phyloP scores from a whole-genome alignment of 2,888 invertebrate species.

The Scaptomyza tumidula region DNA sequence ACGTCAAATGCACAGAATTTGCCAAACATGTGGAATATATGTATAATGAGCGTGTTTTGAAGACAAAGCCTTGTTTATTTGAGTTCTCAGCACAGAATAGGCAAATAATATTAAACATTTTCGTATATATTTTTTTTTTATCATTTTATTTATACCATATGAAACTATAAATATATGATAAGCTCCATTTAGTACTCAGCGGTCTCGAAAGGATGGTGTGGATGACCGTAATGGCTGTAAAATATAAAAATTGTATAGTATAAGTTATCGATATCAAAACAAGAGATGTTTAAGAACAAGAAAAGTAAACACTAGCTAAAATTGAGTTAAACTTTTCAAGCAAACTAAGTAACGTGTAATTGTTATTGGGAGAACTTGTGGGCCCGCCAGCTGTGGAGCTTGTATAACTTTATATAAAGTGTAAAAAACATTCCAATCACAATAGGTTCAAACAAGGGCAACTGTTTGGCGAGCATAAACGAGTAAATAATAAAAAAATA shows the following conservation, averaged over 20 bases:
- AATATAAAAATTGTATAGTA: conserved; percentile 27
- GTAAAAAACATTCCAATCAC: conserved; percentile 9
- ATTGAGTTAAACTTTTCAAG: background rate
- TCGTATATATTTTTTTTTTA: conserved; percentile 17
- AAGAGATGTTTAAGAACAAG: background rate
- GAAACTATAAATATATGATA: background rate
- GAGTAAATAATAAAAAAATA: conserved; percentile 5
- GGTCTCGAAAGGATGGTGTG: conserved; percentile 87
- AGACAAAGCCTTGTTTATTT: conserved; percentile 52
- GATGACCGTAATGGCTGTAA: conserved; percentile 86
- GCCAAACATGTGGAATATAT: conserved; percentile 19
- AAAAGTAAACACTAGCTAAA: background rate
- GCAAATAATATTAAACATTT: conserved; percentile 25
- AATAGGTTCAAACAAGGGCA: background rate
- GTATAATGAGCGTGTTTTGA: conserved; percentile 28
- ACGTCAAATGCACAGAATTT: conserved; percentile 43
- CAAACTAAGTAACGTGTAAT: background rate
- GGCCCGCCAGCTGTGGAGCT: background rate
- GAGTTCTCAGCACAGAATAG: conserved; percentile 9
- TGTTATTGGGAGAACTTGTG: background rate
- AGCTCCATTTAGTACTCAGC: conserved; percentile 85
- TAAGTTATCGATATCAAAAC: background rate
- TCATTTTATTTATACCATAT: conserved; percentile 21
- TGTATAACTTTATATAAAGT: background rate
- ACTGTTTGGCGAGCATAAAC: conserved; percentile 3